These are phyloP conservation scores for Galemys pyrenaicus DNA, from an alignment of 2,113 vertebrate genomes.

Conservation along the genomic window DNA sequence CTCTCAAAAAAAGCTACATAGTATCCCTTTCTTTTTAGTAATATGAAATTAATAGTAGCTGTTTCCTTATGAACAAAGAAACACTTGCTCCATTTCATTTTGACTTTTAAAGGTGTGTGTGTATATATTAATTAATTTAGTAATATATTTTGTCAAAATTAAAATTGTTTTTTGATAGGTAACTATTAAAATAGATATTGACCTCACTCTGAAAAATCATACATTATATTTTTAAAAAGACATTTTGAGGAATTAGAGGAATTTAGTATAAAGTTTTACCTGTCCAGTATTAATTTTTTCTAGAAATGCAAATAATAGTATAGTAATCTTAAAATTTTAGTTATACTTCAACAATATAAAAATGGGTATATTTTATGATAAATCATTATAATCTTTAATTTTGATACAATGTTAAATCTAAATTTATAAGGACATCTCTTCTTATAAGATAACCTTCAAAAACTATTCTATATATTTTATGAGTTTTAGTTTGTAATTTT, in stretches of 20 bases:
- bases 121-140: not conserved
- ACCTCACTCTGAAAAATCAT: not conserved
- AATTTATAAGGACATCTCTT: not conserved
- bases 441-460: not conserved
- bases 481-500: constrained; percentile 9
- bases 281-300: not conserved
- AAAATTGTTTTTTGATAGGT: not conserved
- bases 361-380: not conserved
- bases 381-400: not conserved
- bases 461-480: not conserved
- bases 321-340: not conserved
- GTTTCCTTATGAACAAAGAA: not conserved
- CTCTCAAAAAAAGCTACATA: too few species aligned
- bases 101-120: not conserved
- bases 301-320: not conserved
- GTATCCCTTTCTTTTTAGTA: too few species aligned
- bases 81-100: not conserved
- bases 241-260: not conserved
- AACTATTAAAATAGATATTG: not conserved
- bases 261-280: not conserved
- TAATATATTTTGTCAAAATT: not conserved
- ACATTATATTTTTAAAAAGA: constrained; percentile 6
- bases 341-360: too few species aligned
- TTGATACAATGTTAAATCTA: not conserved
- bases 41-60: not conserved